phyloP scores from a whole-genome alignment of 2,888 invertebrate species.

The Chrysomela aeneicollis region DNA sequence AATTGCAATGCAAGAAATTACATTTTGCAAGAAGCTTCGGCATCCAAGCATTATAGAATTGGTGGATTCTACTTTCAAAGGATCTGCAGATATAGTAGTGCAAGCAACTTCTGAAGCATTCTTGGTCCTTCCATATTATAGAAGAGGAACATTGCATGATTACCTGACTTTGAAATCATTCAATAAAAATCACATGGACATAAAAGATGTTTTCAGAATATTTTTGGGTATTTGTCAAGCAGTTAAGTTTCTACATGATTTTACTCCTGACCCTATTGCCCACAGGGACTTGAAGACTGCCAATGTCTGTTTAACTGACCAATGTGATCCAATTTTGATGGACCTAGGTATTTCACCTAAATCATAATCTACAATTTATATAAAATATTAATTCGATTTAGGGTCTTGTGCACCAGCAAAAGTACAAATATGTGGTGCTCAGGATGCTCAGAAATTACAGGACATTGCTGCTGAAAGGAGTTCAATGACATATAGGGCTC shows the following conservation, averaged over 20 bases:
- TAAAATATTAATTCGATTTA: too few relatives aligned
- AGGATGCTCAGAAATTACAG: constrained; percentile 75
- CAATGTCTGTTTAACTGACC: constrained; percentile 79
- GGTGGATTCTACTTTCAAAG: constrained; percentile 72
- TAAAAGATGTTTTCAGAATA: constrained; percentile 72
- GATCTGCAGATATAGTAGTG: constrained; percentile 70
- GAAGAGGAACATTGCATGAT: constrained; percentile 78
- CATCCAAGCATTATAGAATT: constrained; percentile 79
- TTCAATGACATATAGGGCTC: constrained; percentile 88
- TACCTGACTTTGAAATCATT: constrained; percentile 70
- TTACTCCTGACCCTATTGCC: constrained; percentile 76
- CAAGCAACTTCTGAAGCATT: constrained; percentile 76
- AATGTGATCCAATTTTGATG: constrained; percentile 78
- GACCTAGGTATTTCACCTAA: constrained; percentile 70
- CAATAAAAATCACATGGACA: constrained; percentile 68
- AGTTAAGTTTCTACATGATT: constrained; percentile 76
- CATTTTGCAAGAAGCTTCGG: constrained; percentile 73
- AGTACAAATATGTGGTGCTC: constrained; percentile 71
- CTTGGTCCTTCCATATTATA: constrained; percentile 79
- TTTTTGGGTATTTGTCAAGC: constrained; percentile 80
- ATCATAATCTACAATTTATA: too few relatives aligned
- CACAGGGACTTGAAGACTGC: constrained; percentile 88
- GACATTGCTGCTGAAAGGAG: constrained; percentile 85
- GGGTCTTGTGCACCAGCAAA: constrained; percentile 74
- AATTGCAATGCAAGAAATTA: constrained; percentile 75